These are phyloP conservation scores for Sinelater perroti DNA, from an alignment of 2,888 invertebrate species.

Conservation along the genomic window DNA sequence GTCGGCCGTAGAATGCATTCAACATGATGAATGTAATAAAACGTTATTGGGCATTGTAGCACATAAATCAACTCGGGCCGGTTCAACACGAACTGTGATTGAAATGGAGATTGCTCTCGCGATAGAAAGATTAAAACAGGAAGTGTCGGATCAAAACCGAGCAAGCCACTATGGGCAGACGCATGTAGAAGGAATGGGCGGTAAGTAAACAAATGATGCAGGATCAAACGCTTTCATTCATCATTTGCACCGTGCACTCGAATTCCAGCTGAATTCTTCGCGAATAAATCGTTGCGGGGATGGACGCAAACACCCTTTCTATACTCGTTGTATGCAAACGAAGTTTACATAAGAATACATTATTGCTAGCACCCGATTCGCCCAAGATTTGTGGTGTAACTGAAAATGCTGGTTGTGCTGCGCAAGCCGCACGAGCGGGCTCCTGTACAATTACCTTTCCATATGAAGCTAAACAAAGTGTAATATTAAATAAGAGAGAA, in stretches of 20 bases:
- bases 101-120: slow-evolving; percentile 7
- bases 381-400: too few relatives aligned
- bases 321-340: slow-evolving; percentile 16
- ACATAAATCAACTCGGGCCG: slow-evolving; percentile 4
- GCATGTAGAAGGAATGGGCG: slow-evolving; percentile 15
- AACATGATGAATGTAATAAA: slow-evolving; percentile 6
- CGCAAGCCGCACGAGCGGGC: too few relatives aligned
- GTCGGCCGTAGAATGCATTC: slow-evolving; percentile 10
- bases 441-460: too few relatives aligned
- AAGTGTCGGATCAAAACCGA: neutral
- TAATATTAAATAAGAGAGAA: too few relatives aligned
- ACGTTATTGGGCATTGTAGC: slow-evolving; percentile 8
- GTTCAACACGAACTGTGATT: slow-evolving; percentile 11
- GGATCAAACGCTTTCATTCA: slow-evolving; percentile 18
- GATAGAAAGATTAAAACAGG: slow-evolving; percentile 1
- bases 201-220: slow-evolving; percentile 12
- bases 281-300: slow-evolving; percentile 9
- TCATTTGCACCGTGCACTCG: slow-evolving; percentile 14
- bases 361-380: slow-evolving; percentile 7
- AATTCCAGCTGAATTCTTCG: slow-evolving; percentile 16
- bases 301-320: slow-evolving; percentile 12
- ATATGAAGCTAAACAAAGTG: too few relatives aligned
- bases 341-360: slow-evolving; percentile 17
- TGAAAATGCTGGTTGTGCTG: too few relatives aligned
- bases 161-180: slow-evolving; percentile 5